Conservation (phyloP, 2,113 vertebrate genomes). For the Rhinopomastus cyanomelas region DNA sequence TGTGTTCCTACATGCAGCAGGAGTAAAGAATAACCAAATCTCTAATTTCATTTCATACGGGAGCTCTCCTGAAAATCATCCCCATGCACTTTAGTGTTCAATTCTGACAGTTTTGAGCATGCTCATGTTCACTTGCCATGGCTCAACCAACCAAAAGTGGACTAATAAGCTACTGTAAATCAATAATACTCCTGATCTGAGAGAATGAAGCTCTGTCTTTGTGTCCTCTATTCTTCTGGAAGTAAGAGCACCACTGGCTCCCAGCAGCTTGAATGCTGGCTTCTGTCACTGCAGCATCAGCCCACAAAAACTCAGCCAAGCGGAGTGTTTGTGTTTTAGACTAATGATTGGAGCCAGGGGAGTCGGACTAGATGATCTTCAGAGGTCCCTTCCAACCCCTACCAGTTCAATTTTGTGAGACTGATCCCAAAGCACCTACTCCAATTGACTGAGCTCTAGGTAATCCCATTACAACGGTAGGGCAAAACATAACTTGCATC, state of each 20-base stretch:
- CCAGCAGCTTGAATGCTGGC: neutral
- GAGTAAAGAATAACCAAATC: neutral
- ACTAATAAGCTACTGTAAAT: neutral
- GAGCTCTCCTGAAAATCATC: neutral
- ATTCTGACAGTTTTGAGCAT: neutral
- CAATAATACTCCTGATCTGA: neutral
- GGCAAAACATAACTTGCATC: neutral
- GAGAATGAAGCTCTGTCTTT: neutral
- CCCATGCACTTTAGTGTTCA: no score
- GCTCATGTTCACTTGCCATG: neutral
- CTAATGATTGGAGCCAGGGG: neutral
- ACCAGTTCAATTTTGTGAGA: no score
- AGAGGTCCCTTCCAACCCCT: no score
- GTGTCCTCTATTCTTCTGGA: neutral
- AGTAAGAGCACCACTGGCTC: neutral
- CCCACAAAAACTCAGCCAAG: neutral
- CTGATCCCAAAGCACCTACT: neutral
- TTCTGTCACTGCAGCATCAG: neutral
- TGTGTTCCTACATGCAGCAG: neutral
- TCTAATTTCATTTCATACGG: neutral
- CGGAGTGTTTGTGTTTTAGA: neutral
- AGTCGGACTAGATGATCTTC: no score
- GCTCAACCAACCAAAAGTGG: neutral
- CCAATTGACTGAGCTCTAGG: neutral
- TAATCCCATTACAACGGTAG: neutral